Evolutionary conservation across 2,113 vertebrate species (phyloP).

Genomic region (Brienomyrus brachyistius): DNA sequence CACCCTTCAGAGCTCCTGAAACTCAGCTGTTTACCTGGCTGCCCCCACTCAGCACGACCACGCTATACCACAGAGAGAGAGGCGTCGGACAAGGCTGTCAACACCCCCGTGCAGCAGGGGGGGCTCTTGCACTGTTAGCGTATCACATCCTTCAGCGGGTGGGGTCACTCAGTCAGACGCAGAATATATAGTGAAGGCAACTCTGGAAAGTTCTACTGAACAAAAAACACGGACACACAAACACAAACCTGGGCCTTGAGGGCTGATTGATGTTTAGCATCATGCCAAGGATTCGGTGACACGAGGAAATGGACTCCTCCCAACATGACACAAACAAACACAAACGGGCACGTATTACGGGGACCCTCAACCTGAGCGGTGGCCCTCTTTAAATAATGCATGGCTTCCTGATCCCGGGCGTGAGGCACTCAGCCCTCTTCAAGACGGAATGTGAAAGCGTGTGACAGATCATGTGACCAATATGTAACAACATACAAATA

Average conservation of each 20-base stretch:
- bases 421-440: not conserved
- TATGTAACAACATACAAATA: not conserved
- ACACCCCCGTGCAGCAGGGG: not conserved
- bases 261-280: not conserved
- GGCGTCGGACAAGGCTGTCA: not conserved
- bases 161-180: not conserved
- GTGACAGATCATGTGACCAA: not conserved
- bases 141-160: not conserved
- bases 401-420: not conserved
- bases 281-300: not conserved
- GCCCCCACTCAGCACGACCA: not conserved
- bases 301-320: not conserved
- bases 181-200: not conserved
- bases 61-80: not conserved
- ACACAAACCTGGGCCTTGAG: not conserved
- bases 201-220: not conserved
- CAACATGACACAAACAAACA: not conserved
- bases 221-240: not conserved
- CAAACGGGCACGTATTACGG: not conserved
- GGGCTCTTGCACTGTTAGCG: not conserved
- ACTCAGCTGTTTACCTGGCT: not conserved
- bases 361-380: not conserved
- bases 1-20: slow-evolving; percentile 24
- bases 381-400: not conserved
- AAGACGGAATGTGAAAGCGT: not conserved